Conservation (phyloP, 2,888 invertebrate genomes). For the Rhyacophila evoluta region DNA sequence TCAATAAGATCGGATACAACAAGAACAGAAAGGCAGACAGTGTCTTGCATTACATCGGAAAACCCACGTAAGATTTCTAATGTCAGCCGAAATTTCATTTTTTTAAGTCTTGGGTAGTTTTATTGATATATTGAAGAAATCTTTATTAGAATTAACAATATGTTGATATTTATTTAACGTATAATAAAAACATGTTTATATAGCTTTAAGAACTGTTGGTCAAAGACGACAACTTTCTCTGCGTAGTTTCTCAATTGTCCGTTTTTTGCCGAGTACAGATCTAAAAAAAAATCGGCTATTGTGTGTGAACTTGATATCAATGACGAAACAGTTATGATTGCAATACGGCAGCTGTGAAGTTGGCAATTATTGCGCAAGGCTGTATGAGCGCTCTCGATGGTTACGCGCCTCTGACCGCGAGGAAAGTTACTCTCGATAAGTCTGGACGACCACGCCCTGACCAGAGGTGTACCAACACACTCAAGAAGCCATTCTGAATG, state of each 20-base stretch:
- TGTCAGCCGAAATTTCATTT: too few relatives aligned
- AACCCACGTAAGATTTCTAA: too few relatives aligned
- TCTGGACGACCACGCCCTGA: constrained; percentile 12
- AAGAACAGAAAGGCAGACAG: not conserved
- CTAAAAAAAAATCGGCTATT: not conserved
- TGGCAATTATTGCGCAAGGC: not conserved
- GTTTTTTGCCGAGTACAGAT: not conserved
- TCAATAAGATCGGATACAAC: not conserved
- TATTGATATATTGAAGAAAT: too few relatives aligned
- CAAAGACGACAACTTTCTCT: too few relatives aligned
- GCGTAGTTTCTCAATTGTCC: too few relatives aligned
- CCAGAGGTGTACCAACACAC: not conserved
- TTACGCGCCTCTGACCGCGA: not conserved
- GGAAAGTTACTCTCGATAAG: constrained; percentile 17
- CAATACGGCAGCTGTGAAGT: not conserved
- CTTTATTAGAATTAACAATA: too few relatives aligned
- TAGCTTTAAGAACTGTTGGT: too few relatives aligned
- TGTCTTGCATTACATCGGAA: not conserved
- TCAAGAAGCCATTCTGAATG: not conserved
- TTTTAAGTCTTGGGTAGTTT: too few relatives aligned
- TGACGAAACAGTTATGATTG: not conserved
- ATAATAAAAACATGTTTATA: too few relatives aligned
- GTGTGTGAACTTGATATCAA: not conserved
- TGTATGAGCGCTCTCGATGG: not conserved
- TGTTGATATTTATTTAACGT: too few relatives aligned